Evolutionary conservation across 2,888 invertebrate genomes (phyloP), one percentile per base, ranked within the genome.

Genomic region (Nebria brevicollis): DNA sequence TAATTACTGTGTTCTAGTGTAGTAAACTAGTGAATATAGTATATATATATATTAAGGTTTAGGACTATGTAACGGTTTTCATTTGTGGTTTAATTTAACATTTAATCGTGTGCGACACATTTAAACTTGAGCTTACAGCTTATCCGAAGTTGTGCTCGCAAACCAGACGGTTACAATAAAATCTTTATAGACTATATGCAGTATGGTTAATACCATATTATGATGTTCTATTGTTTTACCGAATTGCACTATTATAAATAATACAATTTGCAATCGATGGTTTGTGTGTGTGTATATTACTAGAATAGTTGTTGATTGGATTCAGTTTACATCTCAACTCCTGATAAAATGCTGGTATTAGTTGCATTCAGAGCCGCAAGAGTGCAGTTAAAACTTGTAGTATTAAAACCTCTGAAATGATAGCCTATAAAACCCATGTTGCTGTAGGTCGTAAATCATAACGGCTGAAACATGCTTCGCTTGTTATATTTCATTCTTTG

Each of bases 331-430:
- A 26, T 34, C 25, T 70, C 2, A 11, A 26, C n/a, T 34, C 77
- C 73, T 77, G 20, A 75, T 75, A 75, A 82, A 82, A 77, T 75
- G 77, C 82, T 78, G 74, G 78, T 82, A 83, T 83, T 82, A 83
- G 82, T 82, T 78, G 78, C 77, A 78, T 70, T 65, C 82, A 82
- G 82, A 34, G 76, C 15, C 83, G 83, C 83, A 83, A 82, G 84
- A 83, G 83, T 82, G 85, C 85, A 84, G 86, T 86, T 86, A 87
- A 86, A 87, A 86, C 84, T 85, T 85, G 85, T 84, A 86, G 84
- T 84, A 86, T 87, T 87, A 86, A 86, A 86, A 86, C 85, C 85
- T 84, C 83, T 84, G 83, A 85, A 86, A 86, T 86, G 86, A 86
- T 86, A 85, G 86, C 84, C 85, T 84, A 86, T 87, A 87, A 87